Conservation (phyloP, 30 jellyfish, hydroid and myxozoan species). For the Hydractinia symbiolongicarpus region DNA sequence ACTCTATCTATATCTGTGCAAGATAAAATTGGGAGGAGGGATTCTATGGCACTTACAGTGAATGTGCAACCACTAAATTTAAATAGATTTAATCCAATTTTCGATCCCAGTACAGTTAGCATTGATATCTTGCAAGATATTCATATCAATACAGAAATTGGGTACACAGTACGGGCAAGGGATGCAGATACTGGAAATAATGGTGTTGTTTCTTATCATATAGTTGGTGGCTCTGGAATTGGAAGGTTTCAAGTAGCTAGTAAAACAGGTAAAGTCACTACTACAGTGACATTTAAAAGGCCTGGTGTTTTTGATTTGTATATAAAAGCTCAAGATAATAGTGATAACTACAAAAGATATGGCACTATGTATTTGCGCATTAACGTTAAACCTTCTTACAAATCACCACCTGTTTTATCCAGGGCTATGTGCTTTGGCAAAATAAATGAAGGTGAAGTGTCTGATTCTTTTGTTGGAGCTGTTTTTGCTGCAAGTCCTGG, state of each 20-base stretch:
- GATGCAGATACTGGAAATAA: slow-evolving; percentile 30
- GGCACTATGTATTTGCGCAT: slow-evolving; percentile 71
- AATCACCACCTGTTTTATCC: slow-evolving; percentile 50
- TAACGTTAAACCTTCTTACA: slow-evolving; percentile 39
- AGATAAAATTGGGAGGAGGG: slow-evolving; percentile 58
- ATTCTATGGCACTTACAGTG: slow-evolving; percentile 36
- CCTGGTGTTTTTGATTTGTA: slow-evolving; percentile 56
- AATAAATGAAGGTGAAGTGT: slow-evolving; percentile 54
- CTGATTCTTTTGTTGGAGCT: slow-evolving; percentile 67
- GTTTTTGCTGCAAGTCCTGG: slow-evolving; percentile 71
- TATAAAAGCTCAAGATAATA: slow-evolving; percentile 73
- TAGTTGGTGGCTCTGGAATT: slow-evolving; percentile 84
- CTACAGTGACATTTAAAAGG: slow-evolving; percentile 56
- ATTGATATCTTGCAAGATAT: slow-evolving; percentile 43
- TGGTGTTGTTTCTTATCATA: slow-evolving; percentile 44
- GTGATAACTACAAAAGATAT: slow-evolving; percentile 32
- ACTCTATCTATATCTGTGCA: slow-evolving; percentile 40
- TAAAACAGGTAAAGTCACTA: slow-evolving; percentile 57
- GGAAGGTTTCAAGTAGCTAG: slow-evolving; percentile 72
- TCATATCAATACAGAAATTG: slow-evolving; percentile 33
- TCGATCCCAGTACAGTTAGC: slow-evolving; percentile 67
- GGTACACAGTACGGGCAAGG: slow-evolving; percentile 41
- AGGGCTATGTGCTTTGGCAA: slow-evolving; percentile 65
- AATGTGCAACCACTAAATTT: slow-evolving; percentile 37
- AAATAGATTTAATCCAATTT: slow-evolving; percentile 49